These are phyloP conservation scores for Acrossocheilus fasciatus DNA, from an alignment of 2,797 vertebrate species.

Conservation along the genomic window DNA sequence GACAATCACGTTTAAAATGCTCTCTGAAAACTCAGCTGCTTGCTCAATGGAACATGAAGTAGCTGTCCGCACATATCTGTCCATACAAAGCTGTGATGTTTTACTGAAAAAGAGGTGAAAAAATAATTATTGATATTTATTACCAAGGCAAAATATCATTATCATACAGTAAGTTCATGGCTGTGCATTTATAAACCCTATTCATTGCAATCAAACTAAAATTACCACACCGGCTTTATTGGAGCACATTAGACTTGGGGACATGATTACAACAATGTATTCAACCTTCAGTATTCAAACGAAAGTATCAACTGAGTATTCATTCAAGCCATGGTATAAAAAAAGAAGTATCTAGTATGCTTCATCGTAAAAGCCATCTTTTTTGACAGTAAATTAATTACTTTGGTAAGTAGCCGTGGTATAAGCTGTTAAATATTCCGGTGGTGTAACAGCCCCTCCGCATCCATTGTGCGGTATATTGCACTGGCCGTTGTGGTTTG, in stretches of 20 bases:
- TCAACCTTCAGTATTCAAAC: too few species aligned
- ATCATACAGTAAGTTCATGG: conserved; percentile 6
- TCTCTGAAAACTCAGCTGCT: too few species aligned
- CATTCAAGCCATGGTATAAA: neutral
- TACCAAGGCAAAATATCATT: neutral
- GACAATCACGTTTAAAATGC: neutral
- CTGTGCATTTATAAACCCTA: neutral
- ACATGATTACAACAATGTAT: neutral
- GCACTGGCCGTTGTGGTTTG: neutral
- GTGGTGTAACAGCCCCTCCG: neutral
- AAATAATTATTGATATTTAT: conserved; percentile 30
- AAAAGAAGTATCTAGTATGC: neutral
- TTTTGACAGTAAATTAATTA: too few species aligned
- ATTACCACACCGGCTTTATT: neutral
- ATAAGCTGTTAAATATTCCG: too few species aligned
- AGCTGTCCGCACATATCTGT: too few species aligned
- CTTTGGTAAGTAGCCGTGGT: too few species aligned
- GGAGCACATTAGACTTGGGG: neutral
- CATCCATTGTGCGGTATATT: neutral
- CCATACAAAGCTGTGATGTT: too few species aligned
- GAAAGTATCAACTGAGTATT: neutral
- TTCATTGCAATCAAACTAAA: conserved; percentile 9
- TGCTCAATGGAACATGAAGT: too few species aligned
- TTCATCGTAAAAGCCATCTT: too few species aligned
- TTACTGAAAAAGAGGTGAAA: neutral